These are phyloP conservation scores for Gymnoscopelus microlampas DNA, from an alignment of 2,797 vertebrate genomes.

Conservation along the genomic window DNA sequence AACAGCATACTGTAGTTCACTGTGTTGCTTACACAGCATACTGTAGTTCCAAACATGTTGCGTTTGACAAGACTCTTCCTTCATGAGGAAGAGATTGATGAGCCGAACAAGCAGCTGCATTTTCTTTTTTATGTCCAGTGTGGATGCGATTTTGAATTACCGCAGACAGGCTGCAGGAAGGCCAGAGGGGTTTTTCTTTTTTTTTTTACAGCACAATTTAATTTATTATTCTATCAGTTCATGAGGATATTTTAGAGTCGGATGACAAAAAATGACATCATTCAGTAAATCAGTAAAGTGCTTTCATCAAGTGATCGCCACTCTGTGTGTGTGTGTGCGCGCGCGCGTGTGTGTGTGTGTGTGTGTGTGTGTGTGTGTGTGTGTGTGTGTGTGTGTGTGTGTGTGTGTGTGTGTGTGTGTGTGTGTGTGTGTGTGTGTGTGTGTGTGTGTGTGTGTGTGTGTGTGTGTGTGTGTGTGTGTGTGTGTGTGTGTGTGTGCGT, in stretches of 20 bases:
- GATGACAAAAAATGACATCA: slow-evolving; percentile 12
- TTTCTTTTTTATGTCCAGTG: neutral
- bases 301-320: slow-evolving; percentile 12
- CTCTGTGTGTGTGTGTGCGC: slow-evolving; percentile 11
- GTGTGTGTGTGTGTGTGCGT: too few relatives aligned
- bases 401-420: too few relatives aligned
- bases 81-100: slow-evolving; percentile 12
- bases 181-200: neutral
- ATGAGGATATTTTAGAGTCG: slow-evolving; percentile 11
- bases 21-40: neutral
- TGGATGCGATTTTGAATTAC: too few relatives aligned
- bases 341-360: too few relatives aligned
- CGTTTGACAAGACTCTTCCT: neutral
- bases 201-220: slow-evolving; percentile 20
- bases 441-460: too few relatives aligned
- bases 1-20: too few relatives aligned
- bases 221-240: slow-evolving; percentile 18
- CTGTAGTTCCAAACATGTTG: neutral
- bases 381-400: too few relatives aligned
- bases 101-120: neutral
- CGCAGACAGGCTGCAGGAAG: slow-evolving; percentile 12
- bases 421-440: too few relatives aligned
- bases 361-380: too few relatives aligned
- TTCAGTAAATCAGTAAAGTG: slow-evolving; percentile 12
- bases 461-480: neutral